Evolutionary conservation across 2,888 invertebrate genomes (phyloP), one percentile per base, ranked within the genome.

Genomic region (Tridacna gigas): DNA sequence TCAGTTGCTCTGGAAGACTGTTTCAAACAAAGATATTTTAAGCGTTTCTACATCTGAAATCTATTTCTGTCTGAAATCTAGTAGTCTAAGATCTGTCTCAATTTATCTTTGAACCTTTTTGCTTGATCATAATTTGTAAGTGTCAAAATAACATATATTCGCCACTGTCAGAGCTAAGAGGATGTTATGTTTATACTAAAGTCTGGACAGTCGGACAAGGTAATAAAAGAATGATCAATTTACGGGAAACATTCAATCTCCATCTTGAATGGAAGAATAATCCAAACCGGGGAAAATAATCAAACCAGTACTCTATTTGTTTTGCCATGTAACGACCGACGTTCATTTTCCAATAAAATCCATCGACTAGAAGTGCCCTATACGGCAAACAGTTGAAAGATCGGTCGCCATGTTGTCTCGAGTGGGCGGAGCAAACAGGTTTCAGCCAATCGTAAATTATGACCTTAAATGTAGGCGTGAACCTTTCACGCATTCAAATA

Each of bases 401-500:
- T 28, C 12, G 61, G 74, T 51, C 79, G 79, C 79, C 79, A 26
- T 67, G 74, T 77, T 69, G 79, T 80, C 67, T 80, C 51, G 73
- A 48, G 37, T 48, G 80, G 86, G 82, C 74, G 73, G 80, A 77
- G 67, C 71, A 51, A 56, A 48, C 13, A 71, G 20, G 15, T 48
- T 65, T 61, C 20, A 60, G n/a, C 86, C 86, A 86, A 80, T 86
- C 45, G 80, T 48, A 71, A 67, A 48, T 69, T 61, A 75, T 48
- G 11, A 51, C 25, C n/a, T 5, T 25, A 11, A 26, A 56, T 51
- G 37, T 45, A 63, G 82, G 86, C 80, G 78, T 80, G 78, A 74
- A 66, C 63, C 18, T 60, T 45, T 65, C 45, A 78, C 61, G 73
- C 77, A 65, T 79, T 83, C 71, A 84, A 82, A 83, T 82, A 86